phyloP scores from a whole-genome alignment of 2,888 invertebrate species.

The Kryphioiulus occultus region DNA sequence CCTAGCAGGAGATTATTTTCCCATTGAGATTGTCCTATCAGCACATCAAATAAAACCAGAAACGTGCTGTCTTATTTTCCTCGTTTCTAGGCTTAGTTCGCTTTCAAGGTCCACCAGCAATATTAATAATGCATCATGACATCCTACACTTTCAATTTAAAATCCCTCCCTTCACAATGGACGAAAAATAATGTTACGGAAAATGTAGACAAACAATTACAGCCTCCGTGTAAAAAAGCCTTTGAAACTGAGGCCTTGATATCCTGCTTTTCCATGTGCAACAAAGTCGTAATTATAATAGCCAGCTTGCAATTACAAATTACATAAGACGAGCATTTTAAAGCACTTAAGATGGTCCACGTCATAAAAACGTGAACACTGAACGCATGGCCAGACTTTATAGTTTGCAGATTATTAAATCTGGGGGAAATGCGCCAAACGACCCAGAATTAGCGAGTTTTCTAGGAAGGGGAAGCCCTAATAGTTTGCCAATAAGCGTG shows the following conservation, averaged over 20 bases:
- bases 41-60: conserved; percentile 7
- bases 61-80: not conserved
- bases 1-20: not conserved
- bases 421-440: not conserved
- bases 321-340: not conserved
- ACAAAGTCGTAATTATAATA: not conserved
- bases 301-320: not conserved
- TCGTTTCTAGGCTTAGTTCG: not conserved
- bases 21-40: not conserved
- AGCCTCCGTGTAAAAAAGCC: not conserved
- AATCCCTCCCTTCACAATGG: not conserved
- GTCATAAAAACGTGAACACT: conserved; percentile 13
- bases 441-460: not conserved
- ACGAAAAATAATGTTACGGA: not conserved
- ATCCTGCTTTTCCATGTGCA: conserved; percentile 21
- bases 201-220: conserved; percentile 22
- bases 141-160: conserved; percentile 8
- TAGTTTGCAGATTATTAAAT: not conserved
- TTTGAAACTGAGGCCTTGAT: not conserved
- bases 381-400: conserved; percentile 1
- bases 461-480: not conserved
- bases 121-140: conserved; percentile 21
- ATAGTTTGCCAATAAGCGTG: conserved; percentile 6
- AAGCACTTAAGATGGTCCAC: conserved; percentile 9
- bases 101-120: conserved; percentile 11